Evolutionary conservation across 2,888 invertebrate species (phyloP), one percentile per base, ranked within the genome.

Genomic region (Stictocephala bisonia): DNA sequence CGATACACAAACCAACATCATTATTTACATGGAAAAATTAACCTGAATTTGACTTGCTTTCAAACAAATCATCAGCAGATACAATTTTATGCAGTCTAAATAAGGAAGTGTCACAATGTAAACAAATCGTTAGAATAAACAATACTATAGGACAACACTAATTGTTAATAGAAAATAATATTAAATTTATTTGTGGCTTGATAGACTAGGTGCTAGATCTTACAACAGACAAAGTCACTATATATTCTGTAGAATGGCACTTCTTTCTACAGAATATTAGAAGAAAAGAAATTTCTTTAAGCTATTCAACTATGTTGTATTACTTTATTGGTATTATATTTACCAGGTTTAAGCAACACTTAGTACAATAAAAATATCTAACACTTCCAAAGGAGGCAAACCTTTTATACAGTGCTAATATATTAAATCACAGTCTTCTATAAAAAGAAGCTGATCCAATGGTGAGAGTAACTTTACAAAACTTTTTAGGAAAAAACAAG

Each of bases 11-110:
- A 64, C 44, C 64, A 64, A 64, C 64, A 64, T 27, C 64, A 44
- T 44, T 64, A 64, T 64, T 15, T 64, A 64, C 64, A 64, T 27
- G 64, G 64, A 44, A 44, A 64, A 64, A 64, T 44, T 41, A 64
- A 64, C 44, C 44, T 64, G 64, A 44, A 64, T 41, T 64, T 64
- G 64, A 44, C 64, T 64, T 64, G 44, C 64, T 40, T 11, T 64
- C 44, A 64, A 27, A 64, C 27, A 15, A 41, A 1, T 3, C 15
- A 41, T 41, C 15, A 27, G n/a, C 44, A 64, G 44, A 44, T 44
- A 44, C 41, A 41, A 64, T 22, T 22, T 15, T 22, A 40, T 40
- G 27, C 26, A 44, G 15, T 60, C 9, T 31, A 60, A 60, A 35
- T 60, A 18, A 18, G n/a, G n/a, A n/a, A n/a, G n/a, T n/a, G n/a